These are phyloP conservation scores for Brachyptera risi DNA, from an alignment of 2,888 invertebrate species.

Conservation along the genomic window DNA sequence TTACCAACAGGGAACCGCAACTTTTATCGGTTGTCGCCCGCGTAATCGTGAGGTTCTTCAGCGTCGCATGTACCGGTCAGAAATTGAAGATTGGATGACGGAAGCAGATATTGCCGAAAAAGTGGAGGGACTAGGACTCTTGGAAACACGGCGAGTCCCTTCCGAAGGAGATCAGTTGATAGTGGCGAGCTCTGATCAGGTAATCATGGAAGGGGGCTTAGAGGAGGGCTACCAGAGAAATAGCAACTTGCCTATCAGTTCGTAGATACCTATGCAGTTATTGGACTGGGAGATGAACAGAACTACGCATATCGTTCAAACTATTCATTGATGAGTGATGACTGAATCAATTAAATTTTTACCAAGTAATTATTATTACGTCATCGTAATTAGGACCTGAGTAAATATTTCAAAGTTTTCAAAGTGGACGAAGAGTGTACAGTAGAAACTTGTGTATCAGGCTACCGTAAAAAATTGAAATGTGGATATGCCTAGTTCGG, in stretches of 20 bases:
- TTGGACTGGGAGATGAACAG: too few species aligned
- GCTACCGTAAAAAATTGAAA: too few species aligned
- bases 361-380: too few species aligned
- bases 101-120: slow-evolving; percentile 59
- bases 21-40: slow-evolving; percentile 69
- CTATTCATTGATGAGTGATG: too few species aligned
- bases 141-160: neutral
- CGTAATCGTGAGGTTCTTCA: slow-evolving; percentile 72
- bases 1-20: slow-evolving; percentile 51
- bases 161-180: slow-evolving; percentile 7
- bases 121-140: neutral
- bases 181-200: neutral
- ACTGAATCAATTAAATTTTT: too few species aligned
- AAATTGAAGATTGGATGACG: slow-evolving; percentile 69
- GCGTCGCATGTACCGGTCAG: slow-evolving; percentile 68
- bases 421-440: too few species aligned
- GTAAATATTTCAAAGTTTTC: too few species aligned
- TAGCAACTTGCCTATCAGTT: neutral
- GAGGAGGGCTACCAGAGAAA: neutral
- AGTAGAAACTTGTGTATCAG: too few species aligned
- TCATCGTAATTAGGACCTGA: too few species aligned
- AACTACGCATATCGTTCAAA: too few species aligned
- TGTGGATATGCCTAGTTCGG: too few species aligned
- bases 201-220: neutral
- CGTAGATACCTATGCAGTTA: too few species aligned